Percentiles rank a stretch among this genome's conserved stretches.
phyloP scores from a whole-genome alignment of 2,888 invertebrate genomes.

The Schrankia costaestrigalis region DNA sequence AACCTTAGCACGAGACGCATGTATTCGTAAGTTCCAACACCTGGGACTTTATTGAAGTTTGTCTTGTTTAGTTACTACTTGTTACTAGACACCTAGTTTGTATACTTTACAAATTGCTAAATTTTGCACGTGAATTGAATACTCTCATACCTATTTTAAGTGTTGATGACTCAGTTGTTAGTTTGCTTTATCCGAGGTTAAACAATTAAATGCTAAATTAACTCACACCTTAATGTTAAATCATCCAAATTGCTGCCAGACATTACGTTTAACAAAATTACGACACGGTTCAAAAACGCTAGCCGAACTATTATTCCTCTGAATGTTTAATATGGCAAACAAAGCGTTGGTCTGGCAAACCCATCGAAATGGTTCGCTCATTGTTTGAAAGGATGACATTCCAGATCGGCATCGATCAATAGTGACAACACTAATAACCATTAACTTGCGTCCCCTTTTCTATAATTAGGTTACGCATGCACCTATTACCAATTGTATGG shows the following conservation, averaged over 20 bases:
- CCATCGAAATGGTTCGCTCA: conserved; percentile 34
- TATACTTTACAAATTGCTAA: too few relatives aligned
- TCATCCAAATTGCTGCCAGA: not conserved
- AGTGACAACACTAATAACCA: conserved; percentile 36
- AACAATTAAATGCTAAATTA: conserved; percentile 14
- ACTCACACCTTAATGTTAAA: conserved; percentile 11
- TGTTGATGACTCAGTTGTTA: conserved; percentile 20
- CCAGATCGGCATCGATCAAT: conserved; percentile 34
- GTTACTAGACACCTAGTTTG: too few relatives aligned
- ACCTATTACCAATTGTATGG: too few relatives aligned
- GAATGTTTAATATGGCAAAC: conserved; percentile 17
- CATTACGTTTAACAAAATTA: not conserved
- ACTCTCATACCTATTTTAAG: conserved; percentile 23
- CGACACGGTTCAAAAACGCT: conserved; percentile 14
- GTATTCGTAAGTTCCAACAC: too few relatives aligned
- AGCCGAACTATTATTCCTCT: conserved; percentile 10
- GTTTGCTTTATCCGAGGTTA: conserved; percentile 23
- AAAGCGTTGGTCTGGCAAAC: conserved; percentile 29
- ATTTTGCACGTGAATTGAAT: conserved; percentile 23
- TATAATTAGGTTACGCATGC: conserved; percentile 19
- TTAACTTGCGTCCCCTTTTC: conserved; percentile 21
- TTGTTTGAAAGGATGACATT: conserved; percentile 42
- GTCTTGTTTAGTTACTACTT: too few relatives aligned
- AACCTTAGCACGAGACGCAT: too few relatives aligned
- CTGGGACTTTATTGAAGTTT: too few relatives aligned